Conservation (phyloP, 2,797 vertebrate species). For the Distichodus sexfasciatus region DNA sequence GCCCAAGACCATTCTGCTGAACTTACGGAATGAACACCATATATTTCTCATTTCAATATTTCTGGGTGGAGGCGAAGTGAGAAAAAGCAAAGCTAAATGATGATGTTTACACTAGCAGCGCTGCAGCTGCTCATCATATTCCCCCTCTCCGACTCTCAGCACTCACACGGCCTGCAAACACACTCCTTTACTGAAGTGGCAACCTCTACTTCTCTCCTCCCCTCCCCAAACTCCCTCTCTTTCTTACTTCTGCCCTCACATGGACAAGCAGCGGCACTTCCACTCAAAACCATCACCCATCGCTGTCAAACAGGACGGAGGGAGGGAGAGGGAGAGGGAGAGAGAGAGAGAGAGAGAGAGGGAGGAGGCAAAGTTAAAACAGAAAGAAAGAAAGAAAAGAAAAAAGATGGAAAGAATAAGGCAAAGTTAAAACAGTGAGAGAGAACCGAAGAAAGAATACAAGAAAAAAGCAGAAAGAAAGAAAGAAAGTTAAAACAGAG, state of each 20-base stretch:
- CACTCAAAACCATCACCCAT: conserved; percentile 19
- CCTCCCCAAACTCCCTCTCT: not conserved
- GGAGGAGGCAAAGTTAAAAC: conserved; percentile 11
- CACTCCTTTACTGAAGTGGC: too few species aligned
- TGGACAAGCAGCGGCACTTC: conserved; percentile 13
- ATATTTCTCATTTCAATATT: too few species aligned
- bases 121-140: not conserved
- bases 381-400: not conserved
- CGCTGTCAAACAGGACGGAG: conserved; percentile 39
- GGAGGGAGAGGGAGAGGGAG: conserved; percentile 45
- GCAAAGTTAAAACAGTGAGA: too few species aligned
- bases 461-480: conserved; percentile 6
- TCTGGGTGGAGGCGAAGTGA: not conserved
- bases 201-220: not conserved
- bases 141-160: not conserved
- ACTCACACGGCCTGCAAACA: too few species aligned
- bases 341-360: conserved; percentile 9
- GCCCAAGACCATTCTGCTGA: too few species aligned
- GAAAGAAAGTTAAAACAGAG: conserved; percentile 6
- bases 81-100: not conserved
- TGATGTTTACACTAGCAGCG: not conserved
- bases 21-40: too few species aligned
- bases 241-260: not conserved
- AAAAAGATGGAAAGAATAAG: conserved; percentile 9
- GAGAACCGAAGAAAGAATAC: conserved; percentile 35